A percentile compares a stretch with the other conserved stretches of the same genome.
Evolutionary conservation across 2,797 vertebrate species (phyloP).

Genomic region (Leontocebus nigricollis): DNA sequence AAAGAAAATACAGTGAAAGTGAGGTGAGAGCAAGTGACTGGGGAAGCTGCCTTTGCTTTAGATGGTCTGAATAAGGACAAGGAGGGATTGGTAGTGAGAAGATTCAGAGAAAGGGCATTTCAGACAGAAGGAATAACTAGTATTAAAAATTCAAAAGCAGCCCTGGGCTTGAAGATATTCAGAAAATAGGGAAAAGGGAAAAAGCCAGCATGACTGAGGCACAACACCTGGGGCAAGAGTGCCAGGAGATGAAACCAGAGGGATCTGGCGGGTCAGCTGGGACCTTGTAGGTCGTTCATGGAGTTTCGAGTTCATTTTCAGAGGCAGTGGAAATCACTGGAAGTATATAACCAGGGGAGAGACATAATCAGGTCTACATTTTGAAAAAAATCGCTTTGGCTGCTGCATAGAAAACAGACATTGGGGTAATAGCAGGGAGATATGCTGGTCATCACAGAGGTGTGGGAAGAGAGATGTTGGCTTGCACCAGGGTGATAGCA

Average conservation of each 20-base stretch:
- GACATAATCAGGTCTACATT: neutral
- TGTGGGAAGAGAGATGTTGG: neutral
- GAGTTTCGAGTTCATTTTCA: neutral
- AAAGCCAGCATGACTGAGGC: neutral
- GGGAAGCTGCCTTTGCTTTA: neutral
- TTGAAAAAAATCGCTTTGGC: neutral
- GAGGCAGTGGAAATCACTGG: neutral
- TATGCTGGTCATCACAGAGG: neutral
- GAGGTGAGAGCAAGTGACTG: neutral
- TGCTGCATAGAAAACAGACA: neutral
- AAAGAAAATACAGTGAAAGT: neutral
- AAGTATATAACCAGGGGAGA: neutral
- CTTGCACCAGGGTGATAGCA: neutral
- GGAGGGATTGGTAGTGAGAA: neutral
- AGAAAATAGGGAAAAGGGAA: neutral
- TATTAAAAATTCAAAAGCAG: neutral
- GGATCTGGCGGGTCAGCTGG: neutral
- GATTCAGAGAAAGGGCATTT: neutral
- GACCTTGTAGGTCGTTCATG: neutral
- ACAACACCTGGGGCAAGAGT: neutral
- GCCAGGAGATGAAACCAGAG: neutral
- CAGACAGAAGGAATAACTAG: neutral
- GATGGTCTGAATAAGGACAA: neutral
- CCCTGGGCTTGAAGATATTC: neutral
- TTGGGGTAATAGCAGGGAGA: neutral